These are phyloP conservation scores for Tetranychus truncatus DNA, from an alignment of 2,888 invertebrate species.

Conservation along the genomic window DNA sequence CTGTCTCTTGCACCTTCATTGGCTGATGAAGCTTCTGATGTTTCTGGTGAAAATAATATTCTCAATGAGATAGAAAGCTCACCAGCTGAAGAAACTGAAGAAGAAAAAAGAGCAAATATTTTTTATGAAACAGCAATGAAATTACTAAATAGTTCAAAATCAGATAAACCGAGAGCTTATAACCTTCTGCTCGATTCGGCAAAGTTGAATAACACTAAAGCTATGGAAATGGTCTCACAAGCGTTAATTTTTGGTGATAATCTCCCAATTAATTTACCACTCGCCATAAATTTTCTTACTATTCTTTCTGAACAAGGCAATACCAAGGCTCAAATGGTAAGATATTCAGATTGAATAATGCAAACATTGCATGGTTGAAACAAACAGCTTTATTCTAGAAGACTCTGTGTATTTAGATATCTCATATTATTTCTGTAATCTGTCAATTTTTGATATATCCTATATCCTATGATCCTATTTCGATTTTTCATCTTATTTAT, in stretches of 20 bases:
- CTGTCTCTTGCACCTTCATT: no score
- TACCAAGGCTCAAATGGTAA: conserved; percentile 72
- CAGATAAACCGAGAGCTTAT: conserved; percentile 41
- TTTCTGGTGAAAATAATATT: neutral
- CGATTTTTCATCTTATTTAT: conserved; percentile 20
- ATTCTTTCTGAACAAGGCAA: conserved; percentile 55
- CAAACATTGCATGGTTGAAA: no score
- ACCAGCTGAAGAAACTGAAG: conserved; percentile 38
- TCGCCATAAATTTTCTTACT: conserved; percentile 55
- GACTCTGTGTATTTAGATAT: neutral
- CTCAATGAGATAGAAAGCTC: no score
- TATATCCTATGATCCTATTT: conserved; percentile 25
- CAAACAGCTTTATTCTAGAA: no score
- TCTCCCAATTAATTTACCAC: conserved; percentile 53
- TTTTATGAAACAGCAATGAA: conserved; percentile 51
- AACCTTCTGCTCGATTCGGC: conserved; percentile 58
- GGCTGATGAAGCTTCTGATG: neutral
- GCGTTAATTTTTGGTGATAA: conserved; percentile 64
- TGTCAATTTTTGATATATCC: no score
- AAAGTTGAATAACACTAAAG: conserved; percentile 55
- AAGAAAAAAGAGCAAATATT: conserved; percentile 46
- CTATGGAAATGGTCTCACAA: conserved; percentile 71
- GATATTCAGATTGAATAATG: neutral
- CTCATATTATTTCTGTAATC: neutral
- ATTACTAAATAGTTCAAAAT: conserved; percentile 40